Percentiles rank a stretch among this genome's conserved stretches.
Conservation (phyloP, 2,888 invertebrate species). For the Periphyllus acericola region DNA sequence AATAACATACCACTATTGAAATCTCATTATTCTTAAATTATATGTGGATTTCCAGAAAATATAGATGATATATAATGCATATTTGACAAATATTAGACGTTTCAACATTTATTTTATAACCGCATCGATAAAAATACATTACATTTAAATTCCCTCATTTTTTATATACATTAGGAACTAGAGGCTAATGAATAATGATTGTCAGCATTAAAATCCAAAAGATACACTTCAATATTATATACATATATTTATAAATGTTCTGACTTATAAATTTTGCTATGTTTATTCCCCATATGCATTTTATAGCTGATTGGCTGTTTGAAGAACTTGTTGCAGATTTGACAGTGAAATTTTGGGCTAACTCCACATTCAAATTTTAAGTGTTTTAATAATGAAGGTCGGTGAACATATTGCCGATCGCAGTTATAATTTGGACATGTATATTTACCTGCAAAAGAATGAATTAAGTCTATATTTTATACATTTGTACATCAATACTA, state of each 20-base stretch:
- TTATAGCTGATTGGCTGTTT: constrained; percentile 59
- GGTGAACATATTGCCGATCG: constrained; percentile 66
- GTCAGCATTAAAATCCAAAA: constrained; percentile 20
- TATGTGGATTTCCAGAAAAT: background rate
- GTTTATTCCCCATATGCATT: constrained; percentile 56
- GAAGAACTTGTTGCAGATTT: constrained; percentile 66
- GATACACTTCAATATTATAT: background rate
- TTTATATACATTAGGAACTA: constrained; percentile 46
- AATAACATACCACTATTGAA: background rate
- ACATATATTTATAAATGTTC: constrained; percentile 3
- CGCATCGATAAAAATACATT: background rate
- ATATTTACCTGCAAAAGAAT: constrained; percentile 56
- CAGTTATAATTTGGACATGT: constrained; percentile 62
- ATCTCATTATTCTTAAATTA: background rate
- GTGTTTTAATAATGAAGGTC: constrained; percentile 67
- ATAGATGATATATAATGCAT: background rate
- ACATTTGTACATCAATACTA: background rate
- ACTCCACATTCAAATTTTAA: constrained; percentile 68
- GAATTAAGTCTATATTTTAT: constrained; percentile 3
- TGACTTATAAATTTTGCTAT: constrained; percentile 24
- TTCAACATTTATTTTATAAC: constrained; percentile 17
- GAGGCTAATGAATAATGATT: constrained; percentile 34
- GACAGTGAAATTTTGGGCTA: constrained; percentile 68
- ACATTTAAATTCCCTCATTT: constrained; percentile 1
- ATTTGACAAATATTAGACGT: background rate